phyloP scores from a whole-genome alignment of 1,140 invertebrate genomes.

The Cataglyphis hispanica region DNA sequence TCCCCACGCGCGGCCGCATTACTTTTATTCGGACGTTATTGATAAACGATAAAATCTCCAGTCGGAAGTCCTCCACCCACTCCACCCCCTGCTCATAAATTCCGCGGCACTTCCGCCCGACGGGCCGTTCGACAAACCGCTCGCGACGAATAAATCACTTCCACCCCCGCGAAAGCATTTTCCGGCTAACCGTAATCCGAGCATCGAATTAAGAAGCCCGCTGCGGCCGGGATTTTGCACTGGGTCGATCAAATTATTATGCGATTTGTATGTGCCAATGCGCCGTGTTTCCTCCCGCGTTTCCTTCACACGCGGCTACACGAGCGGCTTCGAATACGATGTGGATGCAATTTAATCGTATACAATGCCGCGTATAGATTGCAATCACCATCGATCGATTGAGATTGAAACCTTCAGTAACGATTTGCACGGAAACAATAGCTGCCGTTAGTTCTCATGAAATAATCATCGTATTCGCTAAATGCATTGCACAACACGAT shows the following conservation, averaged over 20 bases:
- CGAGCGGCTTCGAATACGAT: neutral
- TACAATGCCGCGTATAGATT: constrained; percentile 36
- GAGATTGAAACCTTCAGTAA: constrained; percentile 43
- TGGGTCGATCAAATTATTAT: constrained; percentile 62
- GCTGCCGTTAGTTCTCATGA: neutral
- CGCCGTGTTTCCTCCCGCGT: constrained; percentile 33
- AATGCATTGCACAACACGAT: neutral
- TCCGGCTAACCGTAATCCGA: constrained; percentile 69
- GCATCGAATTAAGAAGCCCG: constrained; percentile 71
- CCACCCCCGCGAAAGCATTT: constrained; percentile 66
- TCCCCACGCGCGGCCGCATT: constrained; percentile 55
- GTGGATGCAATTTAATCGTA: constrained; percentile 47
- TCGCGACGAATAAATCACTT: constrained; percentile 80
- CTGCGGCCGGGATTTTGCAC: constrained; percentile 29
- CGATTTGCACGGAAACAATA: constrained; percentile 42
- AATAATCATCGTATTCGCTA: constrained; percentile 28
- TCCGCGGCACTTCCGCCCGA: constrained; percentile 76
- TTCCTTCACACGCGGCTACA: constrained; percentile 9
- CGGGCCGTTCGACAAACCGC: constrained; percentile 82
- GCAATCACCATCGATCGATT: neutral
- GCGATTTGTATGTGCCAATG: constrained; percentile 45
- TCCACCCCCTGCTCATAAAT: constrained; percentile 76
- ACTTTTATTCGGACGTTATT: constrained; percentile 80
- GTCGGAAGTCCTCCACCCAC: constrained; percentile 71
- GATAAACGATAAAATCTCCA: constrained; percentile 83